Base-by-base conservation (phyloP, 2,888 invertebrate species). In the Helicoverpa assulta region DNA sequence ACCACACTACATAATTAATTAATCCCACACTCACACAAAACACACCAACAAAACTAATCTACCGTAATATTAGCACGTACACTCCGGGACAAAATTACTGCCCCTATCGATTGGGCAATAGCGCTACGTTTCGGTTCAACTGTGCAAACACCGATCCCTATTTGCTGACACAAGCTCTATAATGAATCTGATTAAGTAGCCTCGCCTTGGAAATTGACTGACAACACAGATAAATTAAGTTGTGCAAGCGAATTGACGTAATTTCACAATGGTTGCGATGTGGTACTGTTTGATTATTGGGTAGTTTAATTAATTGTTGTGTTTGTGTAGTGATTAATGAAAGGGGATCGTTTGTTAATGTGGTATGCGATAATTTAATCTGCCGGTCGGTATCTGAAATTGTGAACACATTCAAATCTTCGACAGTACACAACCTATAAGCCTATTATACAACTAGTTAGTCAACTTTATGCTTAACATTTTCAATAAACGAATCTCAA, bases 151-250 rank as follows among this genome's bases (percentile, higher is more conserved):
- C 50, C 54, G 65, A 78, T 78, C 82, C 82, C 71, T 77, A 83
- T 82, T 90, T 90, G 88, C 86, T 71, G 87, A 91, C 88, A 90
- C 88, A 83, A 76, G 74, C 87, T 78, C 88, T 85, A 91, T 94
- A 94, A 94, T 94, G 91, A 93, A 93, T 89, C 94, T 94, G 93
- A 94, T 94, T 94, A 94, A 94, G 94, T 94, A 94, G 94, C 93
- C 73, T 90, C 88, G 88, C 85, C 85, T 82, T 83, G 81, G 83
- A 81, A 85, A 88, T 89, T 88, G 76, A 86, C 85, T 75, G 85
- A 84, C 86, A 85, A 83, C 81, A 86, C 83, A 81, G 83, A 85
- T 84, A 82, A 84, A 86, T 88, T 86, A 88, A 84, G 80, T 84
- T 83, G 76, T 67, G 73, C 70, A 85, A 81, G 76, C 83, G 79